Evolutionary conservation across 2,113 vertebrate genomes (phyloP), one percentile per base, ranked within the genome.

Genomic region (Oplegnathus fasciatus): DNA sequence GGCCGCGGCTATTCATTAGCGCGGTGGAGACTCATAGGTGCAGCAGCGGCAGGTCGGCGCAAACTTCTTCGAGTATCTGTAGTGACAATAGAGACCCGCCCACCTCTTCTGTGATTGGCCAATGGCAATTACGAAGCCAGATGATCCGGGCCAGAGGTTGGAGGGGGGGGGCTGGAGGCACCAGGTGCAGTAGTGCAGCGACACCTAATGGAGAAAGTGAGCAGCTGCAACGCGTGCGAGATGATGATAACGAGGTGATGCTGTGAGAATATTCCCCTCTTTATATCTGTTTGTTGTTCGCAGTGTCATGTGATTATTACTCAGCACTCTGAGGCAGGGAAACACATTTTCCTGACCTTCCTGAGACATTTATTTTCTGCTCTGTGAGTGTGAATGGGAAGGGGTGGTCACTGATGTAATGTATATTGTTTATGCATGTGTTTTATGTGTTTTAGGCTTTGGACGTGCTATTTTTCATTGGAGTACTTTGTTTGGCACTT

Each of bases 71-170:
- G 74, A 89, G 92, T 89, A 84, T 87, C 91, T 92, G 93, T 93
- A 92, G 92, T 93, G 87, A 92, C 87, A 90, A 75, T 72, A 24
- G 57, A 58, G 91, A 18, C 72, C 80, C 94, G 91, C 95, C 95
- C 78, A 89, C 85, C 77, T 85, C 46, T 15, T 5, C 68, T 86
- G 34, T 90, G 91, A 96, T 95, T 95, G 95, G 95, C 42, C 74
- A 20, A 20, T 0, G 26, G 17, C 85, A 68, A 61, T 58, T 68
- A 75, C 71, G 64, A 60, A 40, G 62, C 83, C 72, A 70, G 58
- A 58, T 74, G 37, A 68, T 50, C 54, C 80, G 32, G 82, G 62
- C 37, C 69, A 80, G 60, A 71, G 86, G 80, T 70, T 85, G 62
- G 46, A 6, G 1, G 6, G 4, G 60, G 66, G 50, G 42, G 30